phyloP scores from a whole-genome alignment of 2,113 vertebrate genomes.

The Jaculus jaculus region DNA sequence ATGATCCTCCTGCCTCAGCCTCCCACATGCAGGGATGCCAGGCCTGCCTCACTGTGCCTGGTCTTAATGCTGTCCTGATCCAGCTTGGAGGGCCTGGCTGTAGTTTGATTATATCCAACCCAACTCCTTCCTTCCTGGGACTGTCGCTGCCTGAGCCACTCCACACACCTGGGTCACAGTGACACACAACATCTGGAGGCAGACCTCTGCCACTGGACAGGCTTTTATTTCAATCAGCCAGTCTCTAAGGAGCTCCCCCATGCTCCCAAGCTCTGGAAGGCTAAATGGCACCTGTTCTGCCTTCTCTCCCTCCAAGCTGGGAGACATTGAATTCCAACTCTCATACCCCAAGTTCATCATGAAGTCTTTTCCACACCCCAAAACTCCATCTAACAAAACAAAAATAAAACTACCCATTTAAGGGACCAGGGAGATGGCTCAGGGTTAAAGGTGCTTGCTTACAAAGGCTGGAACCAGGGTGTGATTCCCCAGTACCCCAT shows the following conservation, averaged over 20 bases:
- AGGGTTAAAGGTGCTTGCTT: too few relatives aligned
- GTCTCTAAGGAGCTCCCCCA: not conserved
- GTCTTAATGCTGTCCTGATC: not conserved
- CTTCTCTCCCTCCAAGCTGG: not conserved
- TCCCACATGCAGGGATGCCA: not conserved
- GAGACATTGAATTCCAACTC: not conserved
- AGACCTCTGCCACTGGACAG: not conserved
- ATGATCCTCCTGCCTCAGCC: not conserved
- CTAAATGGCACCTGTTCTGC: not conserved
- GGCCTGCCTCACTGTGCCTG: not conserved
- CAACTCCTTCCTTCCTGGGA: not conserved
- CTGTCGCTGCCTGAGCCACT: not conserved
- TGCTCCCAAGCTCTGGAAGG: too few relatives aligned
- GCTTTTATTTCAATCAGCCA: not conserved
- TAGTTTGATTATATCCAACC: not conserved
- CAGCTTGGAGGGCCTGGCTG: not conserved
- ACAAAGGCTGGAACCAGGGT: too few relatives aligned
- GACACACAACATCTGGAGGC: too few relatives aligned
- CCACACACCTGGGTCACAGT: not conserved
- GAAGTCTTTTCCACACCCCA: too few relatives aligned
- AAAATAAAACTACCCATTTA: too few relatives aligned
- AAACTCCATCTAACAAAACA: too few relatives aligned
- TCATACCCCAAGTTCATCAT: not conserved
- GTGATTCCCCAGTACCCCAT: too few relatives aligned
- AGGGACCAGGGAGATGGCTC: too few relatives aligned